Conservation (phyloP, 2,113 vertebrate species). For the Poecilia latipinna region DNA sequence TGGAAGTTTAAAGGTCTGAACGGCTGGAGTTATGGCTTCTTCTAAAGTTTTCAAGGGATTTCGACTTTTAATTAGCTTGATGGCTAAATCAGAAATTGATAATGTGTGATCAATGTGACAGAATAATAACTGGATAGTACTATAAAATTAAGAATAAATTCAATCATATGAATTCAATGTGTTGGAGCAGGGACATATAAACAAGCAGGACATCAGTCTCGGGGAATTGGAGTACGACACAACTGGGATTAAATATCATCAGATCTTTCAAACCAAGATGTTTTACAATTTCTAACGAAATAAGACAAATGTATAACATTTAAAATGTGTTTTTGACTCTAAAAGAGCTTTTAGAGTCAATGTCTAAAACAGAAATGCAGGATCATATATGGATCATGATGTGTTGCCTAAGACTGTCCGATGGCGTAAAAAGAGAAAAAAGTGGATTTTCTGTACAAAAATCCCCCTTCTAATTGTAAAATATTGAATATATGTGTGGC, state of each 20-base stretch:
- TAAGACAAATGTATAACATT: not conserved
- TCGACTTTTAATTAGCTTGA: not conserved
- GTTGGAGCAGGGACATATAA: not conserved
- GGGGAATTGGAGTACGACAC: not conserved
- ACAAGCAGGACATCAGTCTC: not conserved
- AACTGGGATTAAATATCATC: not conserved
- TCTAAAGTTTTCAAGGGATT: not conserved
- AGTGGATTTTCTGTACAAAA: not conserved
- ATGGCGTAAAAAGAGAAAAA: not conserved
- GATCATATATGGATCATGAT: not conserved
- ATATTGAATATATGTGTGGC: not conserved
- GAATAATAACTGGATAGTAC: not conserved
- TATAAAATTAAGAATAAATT: not conserved
- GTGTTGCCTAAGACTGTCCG: not conserved
- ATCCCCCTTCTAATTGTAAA: not conserved
- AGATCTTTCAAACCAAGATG: not conserved
- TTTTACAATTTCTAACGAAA: not conserved
- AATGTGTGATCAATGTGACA: not conserved
- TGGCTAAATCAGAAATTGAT: not conserved
- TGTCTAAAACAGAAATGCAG: not conserved
- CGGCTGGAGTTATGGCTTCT: not conserved
- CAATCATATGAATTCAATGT: not conserved
- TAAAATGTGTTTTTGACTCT: not conserved
- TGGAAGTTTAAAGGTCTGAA: not conserved
- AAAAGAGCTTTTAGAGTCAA: not conserved